phyloP scores from a whole-genome alignment of 2,888 invertebrate species.

The Rhabditophanes sp. region DNA sequence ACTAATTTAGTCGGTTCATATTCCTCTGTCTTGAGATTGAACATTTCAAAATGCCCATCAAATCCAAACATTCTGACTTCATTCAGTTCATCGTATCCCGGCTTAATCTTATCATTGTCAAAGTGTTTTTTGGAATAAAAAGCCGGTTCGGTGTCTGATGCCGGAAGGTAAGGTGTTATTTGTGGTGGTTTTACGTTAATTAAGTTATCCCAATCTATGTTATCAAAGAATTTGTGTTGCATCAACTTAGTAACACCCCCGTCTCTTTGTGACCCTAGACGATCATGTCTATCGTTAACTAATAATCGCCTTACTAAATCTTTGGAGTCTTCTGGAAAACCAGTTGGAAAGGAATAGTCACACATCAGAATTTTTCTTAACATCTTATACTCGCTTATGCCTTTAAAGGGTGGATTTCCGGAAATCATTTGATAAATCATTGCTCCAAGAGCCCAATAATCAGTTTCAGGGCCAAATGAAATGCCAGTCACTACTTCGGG shows the following conservation, averaged over 20 bases:
- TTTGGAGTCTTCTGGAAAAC: conserved; percentile 68
- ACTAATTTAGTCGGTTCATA: too few relatives aligned
- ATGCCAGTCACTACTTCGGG: conserved; percentile 67
- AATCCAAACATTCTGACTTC: too few relatives aligned
- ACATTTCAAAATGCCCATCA: too few relatives aligned
- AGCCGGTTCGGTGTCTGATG: conserved; percentile 56
- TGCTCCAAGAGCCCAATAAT: conserved; percentile 82
- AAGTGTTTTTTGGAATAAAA: conserved; percentile 53
- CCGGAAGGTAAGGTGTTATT: conserved; percentile 60
- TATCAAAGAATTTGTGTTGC: conserved; percentile 6
- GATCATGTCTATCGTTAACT: conserved; percentile 44
- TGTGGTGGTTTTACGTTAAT: conserved; percentile 14
- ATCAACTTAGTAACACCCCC: conserved; percentile 1
- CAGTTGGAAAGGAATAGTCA: conserved; percentile 48
- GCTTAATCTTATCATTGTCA: too few relatives aligned
- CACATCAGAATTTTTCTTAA: conserved; percentile 70
- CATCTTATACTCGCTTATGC: conserved; percentile 71
- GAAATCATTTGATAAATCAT: conserved; percentile 66
- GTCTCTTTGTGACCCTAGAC: too few relatives aligned
- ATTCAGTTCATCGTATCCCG: too few relatives aligned
- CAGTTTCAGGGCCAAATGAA: conserved; percentile 49
- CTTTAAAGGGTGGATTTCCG: conserved; percentile 72
- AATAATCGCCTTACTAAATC: conserved; percentile 71
- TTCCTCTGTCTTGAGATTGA: too few relatives aligned
- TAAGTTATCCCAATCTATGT: conserved; percentile 14